phyloP scores from a whole-genome alignment of 1,140 invertebrate genomes.

The Ylistrum balloti region DNA sequence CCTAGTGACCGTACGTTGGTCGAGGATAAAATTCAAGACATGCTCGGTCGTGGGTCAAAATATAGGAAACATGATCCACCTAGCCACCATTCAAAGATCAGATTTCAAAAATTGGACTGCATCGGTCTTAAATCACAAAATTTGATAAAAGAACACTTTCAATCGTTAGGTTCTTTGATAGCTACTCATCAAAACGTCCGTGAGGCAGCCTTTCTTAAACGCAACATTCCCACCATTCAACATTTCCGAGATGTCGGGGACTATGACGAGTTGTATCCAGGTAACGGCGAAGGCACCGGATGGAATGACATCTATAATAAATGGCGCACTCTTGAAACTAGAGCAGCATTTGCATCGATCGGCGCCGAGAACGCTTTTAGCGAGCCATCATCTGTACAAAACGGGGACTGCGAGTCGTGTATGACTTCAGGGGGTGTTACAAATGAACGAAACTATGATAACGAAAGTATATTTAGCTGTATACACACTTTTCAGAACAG shows the following conservation, averaged over 20 bases:
- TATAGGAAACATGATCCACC: no score
- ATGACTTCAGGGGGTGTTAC: no score
- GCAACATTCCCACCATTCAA: neutral
- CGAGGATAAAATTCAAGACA: neutral
- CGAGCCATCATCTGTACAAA: no score
- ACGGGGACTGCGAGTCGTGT: no score
- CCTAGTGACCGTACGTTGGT: neutral
- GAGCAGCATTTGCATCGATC: neutral
- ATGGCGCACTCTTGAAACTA: neutral
- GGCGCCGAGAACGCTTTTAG: no score
- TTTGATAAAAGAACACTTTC: neutral
- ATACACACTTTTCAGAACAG: neutral
- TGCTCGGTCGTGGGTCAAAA: neutral
- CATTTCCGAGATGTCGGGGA: slow-evolving; percentile 21
- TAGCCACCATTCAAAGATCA: neutral
- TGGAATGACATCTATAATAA: neutral
- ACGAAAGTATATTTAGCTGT: neutral
- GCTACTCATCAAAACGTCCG: neutral
- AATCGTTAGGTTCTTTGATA: neutral
- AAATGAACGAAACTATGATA: no score
- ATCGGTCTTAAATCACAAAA: neutral
- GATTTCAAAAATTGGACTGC: neutral
- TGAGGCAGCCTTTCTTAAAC: neutral
- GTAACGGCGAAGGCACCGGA: neutral
- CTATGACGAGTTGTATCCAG: neutral